phyloP scores from a whole-genome alignment of 2,797 vertebrate genomes.

The Sebastes trivittatus region DNA sequence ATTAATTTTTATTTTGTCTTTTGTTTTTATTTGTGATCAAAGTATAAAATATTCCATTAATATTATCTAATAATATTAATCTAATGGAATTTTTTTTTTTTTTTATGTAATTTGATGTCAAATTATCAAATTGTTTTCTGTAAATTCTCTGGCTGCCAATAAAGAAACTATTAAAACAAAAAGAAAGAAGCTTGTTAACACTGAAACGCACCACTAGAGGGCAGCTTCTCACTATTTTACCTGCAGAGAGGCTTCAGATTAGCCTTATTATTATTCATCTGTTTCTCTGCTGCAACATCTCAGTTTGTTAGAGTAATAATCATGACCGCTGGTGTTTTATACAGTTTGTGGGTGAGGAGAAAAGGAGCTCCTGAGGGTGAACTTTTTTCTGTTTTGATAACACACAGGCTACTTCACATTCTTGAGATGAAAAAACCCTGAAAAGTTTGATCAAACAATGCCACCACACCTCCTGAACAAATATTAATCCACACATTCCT shows the following conservation, averaged over 20 bases:
- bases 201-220: constrained; percentile 46
- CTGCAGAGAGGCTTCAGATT: neutral
- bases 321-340: neutral
- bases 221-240: constrained; percentile 11
- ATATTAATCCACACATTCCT: constrained; percentile 43
- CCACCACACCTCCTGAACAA: constrained; percentile 53
- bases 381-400: constrained; percentile 16
- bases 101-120: too few species aligned
- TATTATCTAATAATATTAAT: neutral
- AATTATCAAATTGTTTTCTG: too few species aligned
- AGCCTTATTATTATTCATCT: neutral
- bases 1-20: too few species aligned
- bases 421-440: constrained; percentile 32
- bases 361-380: neutral
- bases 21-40: too few species aligned
- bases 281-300: neutral
- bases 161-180: too few species aligned
- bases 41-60: too few species aligned
- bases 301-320: neutral
- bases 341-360: constrained; percentile 25
- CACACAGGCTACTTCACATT: constrained; percentile 18
- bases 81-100: neutral
- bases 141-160: too few species aligned
- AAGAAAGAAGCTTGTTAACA: too few species aligned
- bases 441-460: constrained; percentile 36